Evolutionary conservation across 2,888 invertebrate genomes (phyloP), one percentile per base, ranked within the genome.

Genomic region (Mesorhabditis sp.): DNA sequence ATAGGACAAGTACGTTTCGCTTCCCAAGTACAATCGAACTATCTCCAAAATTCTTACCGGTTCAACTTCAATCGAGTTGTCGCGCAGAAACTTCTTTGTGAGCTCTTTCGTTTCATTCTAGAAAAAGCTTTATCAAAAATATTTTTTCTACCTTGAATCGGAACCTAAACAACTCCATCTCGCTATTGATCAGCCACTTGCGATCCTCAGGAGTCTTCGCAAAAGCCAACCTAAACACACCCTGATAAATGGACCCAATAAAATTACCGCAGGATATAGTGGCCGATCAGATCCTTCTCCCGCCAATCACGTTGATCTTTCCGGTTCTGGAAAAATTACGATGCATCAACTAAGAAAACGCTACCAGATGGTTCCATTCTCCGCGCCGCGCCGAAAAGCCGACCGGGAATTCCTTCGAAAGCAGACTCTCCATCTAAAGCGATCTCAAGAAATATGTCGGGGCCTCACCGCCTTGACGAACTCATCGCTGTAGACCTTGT

Each of bases 161-260:
- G 64, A 84, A 90, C 85, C 91, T 91, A 84, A 98, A 95, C 69
- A 95, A 88, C 84, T 97, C 96, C 73, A 92, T 87, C 88, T 98
- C 98, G 77, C 93, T 90, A 41, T 90, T 88, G 13, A 95, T 88
- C 85, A 95, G 94, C 96, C 97, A 97, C 72, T 89, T 90, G 45
- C 92, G 89, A 58, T 93, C 88, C 70, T 95, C 94, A 77, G 92
- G 92, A 6, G 76, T 81, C 82, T 92, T 90, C 85, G 94, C 95
- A 87, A 93, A 96, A 0, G 94, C 94, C 70, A 98, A 87, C 70
- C 95, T 50, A n/a, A 50, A 50, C 7, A 50, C 1, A 50, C 58
- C n/a, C 10, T 50, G 2, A n/a, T 13, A 13, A 50, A 50, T 10
- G 7, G 58, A 10, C 58, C n/a, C 58, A 2, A 50, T 50, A 50